phyloP scores from a whole-genome alignment of 2,888 invertebrate genomes.

The Mesopsocus fuscifrons region DNA sequence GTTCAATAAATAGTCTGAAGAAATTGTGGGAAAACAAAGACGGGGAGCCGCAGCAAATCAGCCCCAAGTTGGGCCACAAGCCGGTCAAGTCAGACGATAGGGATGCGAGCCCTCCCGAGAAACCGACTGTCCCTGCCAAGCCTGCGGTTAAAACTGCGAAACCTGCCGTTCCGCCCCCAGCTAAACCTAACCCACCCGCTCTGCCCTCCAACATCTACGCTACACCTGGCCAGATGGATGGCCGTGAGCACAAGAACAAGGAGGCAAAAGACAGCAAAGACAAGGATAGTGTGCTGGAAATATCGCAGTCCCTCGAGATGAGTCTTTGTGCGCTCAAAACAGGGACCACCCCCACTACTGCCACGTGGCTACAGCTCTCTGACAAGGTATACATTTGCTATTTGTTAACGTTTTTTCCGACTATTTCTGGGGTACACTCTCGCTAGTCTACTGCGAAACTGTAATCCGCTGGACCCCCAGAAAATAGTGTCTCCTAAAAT shows the following conservation, averaged over 20 bases:
- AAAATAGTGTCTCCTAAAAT: too few relatives aligned
- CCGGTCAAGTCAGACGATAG: constrained; percentile 20
- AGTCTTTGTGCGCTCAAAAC: constrained; percentile 39
- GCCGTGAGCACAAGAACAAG: constrained; percentile 13
- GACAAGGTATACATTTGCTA: constrained; percentile 40
- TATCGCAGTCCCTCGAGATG: constrained; percentile 42
- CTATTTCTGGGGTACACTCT: constrained; percentile 21
- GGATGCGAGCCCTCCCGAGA: constrained; percentile 22
- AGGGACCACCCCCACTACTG: constrained; percentile 33
- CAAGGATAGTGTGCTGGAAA: constrained; percentile 36
- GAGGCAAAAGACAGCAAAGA: constrained; percentile 13
- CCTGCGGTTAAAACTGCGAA: constrained; percentile 23
- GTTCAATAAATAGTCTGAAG: constrained; percentile 80
- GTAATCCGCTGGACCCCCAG: too few relatives aligned
- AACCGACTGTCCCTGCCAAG: constrained; percentile 51
- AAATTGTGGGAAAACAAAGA: constrained; percentile 82
- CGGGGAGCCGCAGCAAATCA: constrained; percentile 35
- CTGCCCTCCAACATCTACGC: constrained; percentile 50
- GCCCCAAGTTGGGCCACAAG: constrained; percentile 35
- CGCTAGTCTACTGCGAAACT: too few relatives aligned
- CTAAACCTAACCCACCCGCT: constrained; percentile 14
- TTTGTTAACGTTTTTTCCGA: too few relatives aligned
- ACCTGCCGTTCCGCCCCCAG: constrained; percentile 26
- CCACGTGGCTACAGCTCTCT: constrained; percentile 60
- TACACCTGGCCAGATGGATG: constrained; percentile 33